A percentile compares a stretch with the other conserved stretches of the same genome.
Conservation (phyloP, 2,888 invertebrate species). For the Polydrusus tereticollis region DNA sequence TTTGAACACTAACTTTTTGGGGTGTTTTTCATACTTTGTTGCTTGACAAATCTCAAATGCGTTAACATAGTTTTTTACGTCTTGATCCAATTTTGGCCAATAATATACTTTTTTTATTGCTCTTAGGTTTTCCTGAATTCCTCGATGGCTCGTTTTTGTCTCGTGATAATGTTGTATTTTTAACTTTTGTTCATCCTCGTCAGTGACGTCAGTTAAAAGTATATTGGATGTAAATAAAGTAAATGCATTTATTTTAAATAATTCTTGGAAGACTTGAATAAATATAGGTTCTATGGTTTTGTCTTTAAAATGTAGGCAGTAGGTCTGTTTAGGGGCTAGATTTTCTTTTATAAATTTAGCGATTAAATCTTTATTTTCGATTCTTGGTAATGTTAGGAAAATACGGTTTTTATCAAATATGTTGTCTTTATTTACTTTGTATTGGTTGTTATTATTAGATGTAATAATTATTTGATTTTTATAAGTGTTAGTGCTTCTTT, state of each 20-base stretch:
- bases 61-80: conserved; percentile 20
- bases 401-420: not conserved
- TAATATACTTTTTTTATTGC: conserved; percentile 21
- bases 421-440: not conserved
- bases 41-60: conserved; percentile 20
- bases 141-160: conserved; percentile 29
- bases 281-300: not conserved
- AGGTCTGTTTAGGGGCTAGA: not conserved
- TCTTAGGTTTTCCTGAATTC: conserved; percentile 21
- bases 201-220: not conserved
- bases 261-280: not conserved
- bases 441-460: not conserved
- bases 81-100: conserved; percentile 27
- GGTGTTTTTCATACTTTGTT: conserved; percentile 26
- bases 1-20: conserved; percentile 16
- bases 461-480: conserved; percentile 26
- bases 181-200: conserved; percentile 18
- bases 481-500: conserved; percentile 20
- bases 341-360: not conserved
- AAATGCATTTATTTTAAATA: conserved; percentile 5
- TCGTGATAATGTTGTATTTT: conserved; percentile 31
- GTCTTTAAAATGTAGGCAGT: not conserved
- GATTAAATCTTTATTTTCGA: not conserved
- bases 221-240: not conserved
- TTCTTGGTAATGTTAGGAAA: not conserved